phyloP scores from a whole-genome alignment of 2,797 vertebrate genomes.

The Periparus ater region DNA sequence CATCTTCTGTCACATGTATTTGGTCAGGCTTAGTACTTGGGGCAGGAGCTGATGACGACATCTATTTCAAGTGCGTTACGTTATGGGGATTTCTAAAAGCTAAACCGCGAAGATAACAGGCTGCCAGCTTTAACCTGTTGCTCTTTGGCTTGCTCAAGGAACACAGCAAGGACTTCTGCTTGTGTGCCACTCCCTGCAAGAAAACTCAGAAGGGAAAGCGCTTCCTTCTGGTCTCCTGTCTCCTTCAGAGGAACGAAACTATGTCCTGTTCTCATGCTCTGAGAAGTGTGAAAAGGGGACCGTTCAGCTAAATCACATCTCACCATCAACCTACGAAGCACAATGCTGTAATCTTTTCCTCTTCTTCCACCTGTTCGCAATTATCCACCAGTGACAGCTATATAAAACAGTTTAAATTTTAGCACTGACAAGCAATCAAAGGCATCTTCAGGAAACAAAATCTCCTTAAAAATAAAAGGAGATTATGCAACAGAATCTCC shows the following conservation, averaged over 20 bases:
- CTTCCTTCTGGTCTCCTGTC: not conserved
- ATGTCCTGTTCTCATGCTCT: conserved; percentile 11
- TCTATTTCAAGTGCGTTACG: conserved; percentile 85
- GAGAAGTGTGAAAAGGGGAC: conserved; percentile 19
- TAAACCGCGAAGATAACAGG: conserved; percentile 70
- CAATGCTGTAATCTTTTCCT: conserved; percentile 53
- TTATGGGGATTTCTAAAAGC: conserved; percentile 77
- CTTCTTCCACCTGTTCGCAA: conserved; percentile 60
- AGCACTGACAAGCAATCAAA: conserved; percentile 52
- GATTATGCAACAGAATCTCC: conserved; percentile 62
- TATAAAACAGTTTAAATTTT: conserved; percentile 42
- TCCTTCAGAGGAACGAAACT: not conserved
- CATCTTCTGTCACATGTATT: conserved; percentile 80
- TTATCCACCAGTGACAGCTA: conserved; percentile 59
- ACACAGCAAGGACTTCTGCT: not conserved
- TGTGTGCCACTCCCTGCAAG: not conserved
- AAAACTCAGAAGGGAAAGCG: not conserved
- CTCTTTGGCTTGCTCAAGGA: conserved; percentile 44
- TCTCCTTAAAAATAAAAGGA: conserved; percentile 54
- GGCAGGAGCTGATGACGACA: conserved; percentile 79
- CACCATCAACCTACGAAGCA: conserved; percentile 34
- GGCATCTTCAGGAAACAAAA: conserved; percentile 53
- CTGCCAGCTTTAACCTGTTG: conserved; percentile 67
- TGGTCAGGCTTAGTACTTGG: conserved; percentile 70
- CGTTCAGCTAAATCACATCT: conserved; percentile 43